phyloP scores from a whole-genome alignment of 2,797 vertebrate genomes.

The Sebastes cheni region DNA sequence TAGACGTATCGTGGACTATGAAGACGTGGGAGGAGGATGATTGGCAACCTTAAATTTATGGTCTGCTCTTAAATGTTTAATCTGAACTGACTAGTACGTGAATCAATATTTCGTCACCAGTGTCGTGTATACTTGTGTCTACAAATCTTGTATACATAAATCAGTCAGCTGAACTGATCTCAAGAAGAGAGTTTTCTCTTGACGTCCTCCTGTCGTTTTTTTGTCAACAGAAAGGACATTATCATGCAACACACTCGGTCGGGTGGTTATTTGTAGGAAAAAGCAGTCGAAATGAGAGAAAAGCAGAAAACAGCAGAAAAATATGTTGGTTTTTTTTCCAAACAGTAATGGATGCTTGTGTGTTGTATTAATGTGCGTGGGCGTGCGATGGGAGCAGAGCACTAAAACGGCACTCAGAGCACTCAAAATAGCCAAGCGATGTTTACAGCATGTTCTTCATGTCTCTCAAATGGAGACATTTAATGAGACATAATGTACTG shows the following conservation, averaged over 20 bases:
- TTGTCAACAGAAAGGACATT: background rate
- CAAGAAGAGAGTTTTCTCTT: background rate
- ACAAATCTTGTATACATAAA: background rate
- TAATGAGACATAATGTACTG: background rate
- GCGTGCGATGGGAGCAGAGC: background rate
- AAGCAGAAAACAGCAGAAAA: background rate
- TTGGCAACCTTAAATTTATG: constrained; percentile 31
- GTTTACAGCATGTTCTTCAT: background rate
- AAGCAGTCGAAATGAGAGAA: background rate
- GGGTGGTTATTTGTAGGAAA: background rate
- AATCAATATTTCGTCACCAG: background rate
- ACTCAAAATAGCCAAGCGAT: background rate
- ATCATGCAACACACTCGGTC: background rate
- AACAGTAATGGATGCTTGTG: background rate
- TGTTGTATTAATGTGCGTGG: background rate
- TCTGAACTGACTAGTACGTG: constrained; percentile 25
- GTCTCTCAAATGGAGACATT: background rate
- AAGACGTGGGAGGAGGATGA: constrained; percentile 21
- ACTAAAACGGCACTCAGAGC: background rate
- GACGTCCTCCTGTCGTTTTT: background rate
- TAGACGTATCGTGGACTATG: constrained; percentile 23
- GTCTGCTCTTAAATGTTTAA: constrained; percentile 18
- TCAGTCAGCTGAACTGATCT: background rate
- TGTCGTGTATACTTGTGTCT: background rate
- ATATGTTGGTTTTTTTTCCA: background rate